Percentiles rank a stretch among this genome's conserved stretches.
phyloP scores from a whole-genome alignment of 2,797 vertebrate species.

The Vipera latastei region DNA sequence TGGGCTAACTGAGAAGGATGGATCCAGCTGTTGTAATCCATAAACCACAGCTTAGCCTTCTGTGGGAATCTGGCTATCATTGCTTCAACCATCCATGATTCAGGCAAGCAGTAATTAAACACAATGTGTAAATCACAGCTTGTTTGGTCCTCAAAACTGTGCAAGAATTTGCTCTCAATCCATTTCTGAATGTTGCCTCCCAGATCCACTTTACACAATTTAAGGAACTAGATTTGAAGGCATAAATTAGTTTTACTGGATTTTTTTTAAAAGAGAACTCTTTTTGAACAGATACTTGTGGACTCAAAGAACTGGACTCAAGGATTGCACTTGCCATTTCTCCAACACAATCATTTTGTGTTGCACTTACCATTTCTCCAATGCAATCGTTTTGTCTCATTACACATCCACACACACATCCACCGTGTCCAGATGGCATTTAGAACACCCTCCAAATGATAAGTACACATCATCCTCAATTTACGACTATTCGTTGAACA shows the following conservation, averaged over 20 bases:
- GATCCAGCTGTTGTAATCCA: background rate
- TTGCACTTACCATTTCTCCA: too few species aligned
- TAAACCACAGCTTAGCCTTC: background rate
- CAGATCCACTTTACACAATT: background rate
- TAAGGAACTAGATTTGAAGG: background rate
- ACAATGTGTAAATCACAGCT: background rate
- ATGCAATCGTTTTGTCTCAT: background rate
- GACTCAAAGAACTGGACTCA: background rate
- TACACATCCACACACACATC: too few species aligned
- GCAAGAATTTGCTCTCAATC: background rate
- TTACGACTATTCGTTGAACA: too few species aligned
- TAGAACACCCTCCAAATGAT: too few species aligned
- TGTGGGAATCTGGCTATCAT: background rate
- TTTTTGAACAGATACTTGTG: background rate
- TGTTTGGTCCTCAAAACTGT: background rate
- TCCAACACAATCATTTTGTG: background rate
- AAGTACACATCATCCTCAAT: too few species aligned
- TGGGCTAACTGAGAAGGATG: background rate
- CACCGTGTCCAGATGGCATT: background rate
- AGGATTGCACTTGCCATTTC: background rate
- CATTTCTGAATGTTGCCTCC: background rate
- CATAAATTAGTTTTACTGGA: background rate
- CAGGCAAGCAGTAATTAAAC: background rate
- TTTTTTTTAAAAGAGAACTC: background rate
- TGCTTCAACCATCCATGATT: background rate